phyloP scores from a whole-genome alignment of 1,140 invertebrate genomes.

The Antheraea mylitta region DNA sequence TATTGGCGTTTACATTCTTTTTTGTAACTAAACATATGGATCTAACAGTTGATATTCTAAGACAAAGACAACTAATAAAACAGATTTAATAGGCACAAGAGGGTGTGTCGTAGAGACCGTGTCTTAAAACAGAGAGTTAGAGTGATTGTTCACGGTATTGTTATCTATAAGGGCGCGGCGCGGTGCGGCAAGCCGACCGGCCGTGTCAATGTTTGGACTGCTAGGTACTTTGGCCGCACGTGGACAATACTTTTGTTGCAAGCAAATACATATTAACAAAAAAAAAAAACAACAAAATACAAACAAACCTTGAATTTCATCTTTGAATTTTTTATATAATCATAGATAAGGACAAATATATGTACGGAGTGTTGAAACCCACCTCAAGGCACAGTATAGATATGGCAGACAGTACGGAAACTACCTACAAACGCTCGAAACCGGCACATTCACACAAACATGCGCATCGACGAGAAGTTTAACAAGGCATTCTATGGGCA shows the following conservation, averaged over 20 bases:
- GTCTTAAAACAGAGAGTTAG: conserved; percentile 16
- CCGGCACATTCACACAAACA: no score
- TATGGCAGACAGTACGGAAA: no score
- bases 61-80: background rate
- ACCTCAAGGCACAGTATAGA: no score
- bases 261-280: conserved; percentile 22
- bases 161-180: conserved; percentile 55
- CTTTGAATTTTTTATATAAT: no score
- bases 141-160: conserved; percentile 46
- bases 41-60: background rate
- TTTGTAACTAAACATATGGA: background rate
- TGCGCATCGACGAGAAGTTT: no score
- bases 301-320: no score
- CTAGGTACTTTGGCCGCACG: conserved; percentile 28
- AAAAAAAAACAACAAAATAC: background rate
- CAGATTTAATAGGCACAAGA: background rate
- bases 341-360: background rate
- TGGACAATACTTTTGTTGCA: conserved; percentile 36
- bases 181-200: conserved; percentile 20
- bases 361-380: no score
- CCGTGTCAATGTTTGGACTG: conserved; percentile 53
- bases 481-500: no score
- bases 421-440: no score
- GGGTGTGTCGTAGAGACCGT: background rate
- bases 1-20: background rate